Base-by-base conservation (phyloP, 2,888 invertebrate species). In the Xylota sylvarum region DNA sequence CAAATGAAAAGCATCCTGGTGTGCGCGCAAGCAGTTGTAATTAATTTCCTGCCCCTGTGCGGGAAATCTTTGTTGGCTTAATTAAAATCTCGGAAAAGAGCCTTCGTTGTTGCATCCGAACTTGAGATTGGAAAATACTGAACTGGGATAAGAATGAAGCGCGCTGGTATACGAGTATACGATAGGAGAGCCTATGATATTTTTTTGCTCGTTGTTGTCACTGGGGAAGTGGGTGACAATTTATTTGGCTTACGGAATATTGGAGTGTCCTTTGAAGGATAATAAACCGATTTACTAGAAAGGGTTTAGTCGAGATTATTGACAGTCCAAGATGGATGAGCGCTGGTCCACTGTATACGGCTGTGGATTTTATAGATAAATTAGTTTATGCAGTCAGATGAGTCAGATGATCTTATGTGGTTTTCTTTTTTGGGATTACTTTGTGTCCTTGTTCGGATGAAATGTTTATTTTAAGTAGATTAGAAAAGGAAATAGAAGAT, bases 81-180 rank as follows among this genome's bases (percentile, higher is more conserved):
- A 86, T 86, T 86, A 81, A 86, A 86, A 86, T 86, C 81, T 86
- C 60, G 76, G 81, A 81, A 86, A 86, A 76, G 64, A 86, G 73
- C 77, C 70, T 52, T 72, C 77, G 40, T 67, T 6, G 74, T 48
- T 79, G 73, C 67, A 79, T 74, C 74, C 50, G 55, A 67, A 55
- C 67, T 67, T 84, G 55, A 43, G 17, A 78, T 40, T 62, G 67
- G 12, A 46, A 73, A 67, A 67, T 67, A 84, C 69, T 46, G 55
- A 78, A 69, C 48, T 14, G 30, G 58, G 56, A 58, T 43, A 52
- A 60, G 52, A 78, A 52, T 69, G 3, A 3, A 23, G 23, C 23
- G 48, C 46, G 10, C 4, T 6, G 43, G 43, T 17, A 14, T 1
- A 2, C 10, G 40, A 40, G 43, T 55, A 32, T 50, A 17, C n/a